These are phyloP conservation scores for Dolichallabes microphthalmus DNA, from an alignment of 2,113 vertebrate species.

Conservation along the genomic window DNA sequence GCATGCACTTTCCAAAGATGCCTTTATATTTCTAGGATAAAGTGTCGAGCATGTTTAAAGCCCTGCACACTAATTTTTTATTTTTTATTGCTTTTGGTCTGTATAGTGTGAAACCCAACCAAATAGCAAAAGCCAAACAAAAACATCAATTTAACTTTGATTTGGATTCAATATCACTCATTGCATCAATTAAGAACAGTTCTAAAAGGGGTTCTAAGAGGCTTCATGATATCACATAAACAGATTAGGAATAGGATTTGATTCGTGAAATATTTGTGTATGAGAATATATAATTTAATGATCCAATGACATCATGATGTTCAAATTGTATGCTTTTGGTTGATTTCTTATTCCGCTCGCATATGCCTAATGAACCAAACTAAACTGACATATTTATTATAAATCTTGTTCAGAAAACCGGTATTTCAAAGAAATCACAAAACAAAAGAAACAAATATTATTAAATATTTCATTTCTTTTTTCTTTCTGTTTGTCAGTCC, in stretches of 20 bases:
- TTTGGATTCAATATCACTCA: neutral
- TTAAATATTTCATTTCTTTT: neutral
- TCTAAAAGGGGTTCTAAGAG: neutral
- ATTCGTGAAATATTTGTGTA: neutral
- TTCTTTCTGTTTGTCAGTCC: neutral
- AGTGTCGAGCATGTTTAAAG: neutral
- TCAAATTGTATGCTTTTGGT: no score
- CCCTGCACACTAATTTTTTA: neutral
- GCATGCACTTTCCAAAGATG: no score
- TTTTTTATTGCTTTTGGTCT: neutral
- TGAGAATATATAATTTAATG: neutral
- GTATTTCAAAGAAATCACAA: neutral
- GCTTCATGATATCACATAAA: neutral
- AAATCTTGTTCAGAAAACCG: no score
- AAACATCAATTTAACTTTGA: neutral
- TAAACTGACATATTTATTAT: no score
- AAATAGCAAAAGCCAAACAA: neutral
- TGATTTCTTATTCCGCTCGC: no score
- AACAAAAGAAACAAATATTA: neutral
- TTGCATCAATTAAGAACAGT: neutral
- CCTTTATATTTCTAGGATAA: neutral
- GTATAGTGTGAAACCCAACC: neutral
- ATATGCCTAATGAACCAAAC: no score
- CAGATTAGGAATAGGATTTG: neutral
- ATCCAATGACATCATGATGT: no score